These are phyloP conservation scores for Lagodon rhomboides DNA, from an alignment of 2,797 vertebrate species.

Conservation along the genomic window DNA sequence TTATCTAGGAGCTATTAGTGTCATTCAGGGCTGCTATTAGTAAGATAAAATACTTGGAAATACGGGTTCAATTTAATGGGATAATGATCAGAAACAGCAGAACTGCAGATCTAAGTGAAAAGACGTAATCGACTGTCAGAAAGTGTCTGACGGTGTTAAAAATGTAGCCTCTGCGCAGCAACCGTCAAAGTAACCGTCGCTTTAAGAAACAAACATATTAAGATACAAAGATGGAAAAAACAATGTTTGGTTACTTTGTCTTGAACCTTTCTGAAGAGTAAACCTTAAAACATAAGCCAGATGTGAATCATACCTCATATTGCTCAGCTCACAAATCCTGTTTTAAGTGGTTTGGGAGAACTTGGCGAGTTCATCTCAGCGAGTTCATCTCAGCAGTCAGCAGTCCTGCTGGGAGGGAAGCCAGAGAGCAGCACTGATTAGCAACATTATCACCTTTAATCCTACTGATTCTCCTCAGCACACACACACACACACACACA, in stretches of 20 bases:
- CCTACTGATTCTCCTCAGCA: slow-evolving; percentile 23
- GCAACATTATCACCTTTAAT: slow-evolving; percentile 64
- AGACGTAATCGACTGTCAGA: not conserved
- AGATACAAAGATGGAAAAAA: not conserved
- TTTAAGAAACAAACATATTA: slow-evolving; percentile 4
- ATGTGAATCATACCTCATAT: slow-evolving; percentile 16
- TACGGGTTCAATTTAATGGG: not conserved
- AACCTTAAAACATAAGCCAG: not conserved
- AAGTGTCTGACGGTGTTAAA: not conserved
- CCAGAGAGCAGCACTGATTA: slow-evolving; percentile 64
- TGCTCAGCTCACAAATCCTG: slow-evolving; percentile 32
- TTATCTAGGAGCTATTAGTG: not conserved
- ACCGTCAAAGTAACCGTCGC: not conserved
- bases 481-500: slow-evolving; percentile 19
- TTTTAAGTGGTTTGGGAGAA: slow-evolving; percentile 29
- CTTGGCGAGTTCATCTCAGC: slow-evolving; percentile 21
- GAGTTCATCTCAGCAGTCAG: slow-evolving; percentile 11
- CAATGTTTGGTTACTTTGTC: not conserved
- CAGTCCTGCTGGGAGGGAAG: slow-evolving; percentile 38
- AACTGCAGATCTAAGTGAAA: not conserved
- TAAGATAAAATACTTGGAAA: not conserved
- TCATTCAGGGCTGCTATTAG: not conserved
- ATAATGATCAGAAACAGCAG: not conserved
- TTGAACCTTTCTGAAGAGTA: not conserved
- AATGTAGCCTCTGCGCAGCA: not conserved